Conservation (phyloP, 2,113 vertebrate species). For the Microcebus lehilahytsara region DNA sequence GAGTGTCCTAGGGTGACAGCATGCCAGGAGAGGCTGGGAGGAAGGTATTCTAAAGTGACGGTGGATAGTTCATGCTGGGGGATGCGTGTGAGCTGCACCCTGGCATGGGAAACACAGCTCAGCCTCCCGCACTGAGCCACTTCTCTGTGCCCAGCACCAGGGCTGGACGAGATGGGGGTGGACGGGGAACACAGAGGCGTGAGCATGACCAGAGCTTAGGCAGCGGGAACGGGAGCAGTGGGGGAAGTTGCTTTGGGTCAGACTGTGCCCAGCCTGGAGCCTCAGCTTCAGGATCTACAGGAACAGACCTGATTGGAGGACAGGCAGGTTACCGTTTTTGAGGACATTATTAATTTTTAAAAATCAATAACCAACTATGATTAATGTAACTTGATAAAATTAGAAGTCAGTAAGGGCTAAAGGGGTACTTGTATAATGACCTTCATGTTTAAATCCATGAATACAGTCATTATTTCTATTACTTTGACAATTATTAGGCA, state of each 20-base stretch:
- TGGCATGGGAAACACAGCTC: not conserved
- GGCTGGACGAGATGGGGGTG: fast-evolving
- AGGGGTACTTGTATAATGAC: fast-evolving
- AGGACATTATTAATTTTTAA: not conserved
- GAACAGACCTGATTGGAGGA: not conserved
- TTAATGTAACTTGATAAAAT: no score
- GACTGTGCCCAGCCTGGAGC: fast-evolving
- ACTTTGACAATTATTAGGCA: not conserved
- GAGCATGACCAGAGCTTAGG: fast-evolving
- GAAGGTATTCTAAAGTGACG: fast-evolving
- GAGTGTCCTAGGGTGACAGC: fast-evolving
- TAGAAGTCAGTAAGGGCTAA: not conserved
- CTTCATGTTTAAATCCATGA: not conserved
- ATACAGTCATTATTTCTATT: not conserved
- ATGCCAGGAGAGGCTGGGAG: no score
- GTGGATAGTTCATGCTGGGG: not conserved
- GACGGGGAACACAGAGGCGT: not conserved
- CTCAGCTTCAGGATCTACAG: not conserved
- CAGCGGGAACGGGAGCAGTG: fast-evolving
- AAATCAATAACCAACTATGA: not conserved
- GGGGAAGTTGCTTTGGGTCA: not conserved
- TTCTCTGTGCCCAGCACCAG: not conserved
- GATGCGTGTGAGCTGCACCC: no score
- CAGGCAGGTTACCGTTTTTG: not conserved
- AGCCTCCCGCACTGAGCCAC: fast-evolving